A percentile compares a stretch with the other conserved stretches of the same genome.
Evolutionary conservation across 2,797 vertebrate species (phyloP).

Genomic region (Varecia variegata): DNA sequence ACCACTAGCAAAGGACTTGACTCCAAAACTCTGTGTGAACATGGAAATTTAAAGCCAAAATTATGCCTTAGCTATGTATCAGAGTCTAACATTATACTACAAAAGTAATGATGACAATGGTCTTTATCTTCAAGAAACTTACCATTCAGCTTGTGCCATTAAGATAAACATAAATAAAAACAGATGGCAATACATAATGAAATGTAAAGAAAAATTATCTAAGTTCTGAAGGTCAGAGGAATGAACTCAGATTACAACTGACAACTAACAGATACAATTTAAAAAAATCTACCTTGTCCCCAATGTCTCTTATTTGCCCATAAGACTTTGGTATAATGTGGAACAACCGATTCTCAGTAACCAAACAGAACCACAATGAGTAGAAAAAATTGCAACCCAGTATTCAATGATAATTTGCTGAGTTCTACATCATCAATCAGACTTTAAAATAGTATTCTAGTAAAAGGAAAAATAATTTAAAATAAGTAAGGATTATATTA

Average conservation of each 20-base stretch:
- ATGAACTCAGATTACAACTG: neutral
- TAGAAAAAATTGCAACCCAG: neutral
- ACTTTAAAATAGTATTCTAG: neutral
- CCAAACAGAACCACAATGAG: neutral
- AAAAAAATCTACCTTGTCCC: neutral
- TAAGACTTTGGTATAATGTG: neutral
- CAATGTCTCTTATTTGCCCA: neutral
- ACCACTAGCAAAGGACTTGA: neutral
- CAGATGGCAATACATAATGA: neutral
- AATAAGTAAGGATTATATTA: neutral
- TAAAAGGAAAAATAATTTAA: neutral
- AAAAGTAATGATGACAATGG: neutral
- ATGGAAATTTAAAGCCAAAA: neutral
- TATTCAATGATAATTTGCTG: neutral
- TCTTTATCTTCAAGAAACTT: neutral
- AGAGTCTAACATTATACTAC: neutral
- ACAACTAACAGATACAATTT: neutral
- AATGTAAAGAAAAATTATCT: neutral
- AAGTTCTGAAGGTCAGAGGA: constrained; percentile 1
- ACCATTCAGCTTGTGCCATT: neutral
- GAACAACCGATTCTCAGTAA: neutral
- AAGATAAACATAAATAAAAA: constrained; percentile 8
- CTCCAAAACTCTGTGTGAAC: neutral
- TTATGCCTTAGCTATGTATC: neutral
- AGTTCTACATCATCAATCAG: neutral